Evolutionary conservation across 2,797 vertebrate genomes (phyloP).

Genomic region (Bradypodion pumilum): DNA sequence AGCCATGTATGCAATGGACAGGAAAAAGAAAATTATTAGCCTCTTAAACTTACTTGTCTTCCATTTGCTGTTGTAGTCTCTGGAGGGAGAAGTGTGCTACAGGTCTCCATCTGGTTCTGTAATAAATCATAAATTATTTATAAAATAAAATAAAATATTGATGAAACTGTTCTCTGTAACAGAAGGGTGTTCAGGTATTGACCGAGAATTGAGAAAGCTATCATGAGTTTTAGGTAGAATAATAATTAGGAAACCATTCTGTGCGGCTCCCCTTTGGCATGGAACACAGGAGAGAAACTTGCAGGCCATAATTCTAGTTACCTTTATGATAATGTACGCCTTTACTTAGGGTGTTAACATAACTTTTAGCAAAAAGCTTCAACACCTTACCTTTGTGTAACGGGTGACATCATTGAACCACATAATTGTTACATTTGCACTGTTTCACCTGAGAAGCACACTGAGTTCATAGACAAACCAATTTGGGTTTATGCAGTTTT

Average conservation of each 20-base stretch:
- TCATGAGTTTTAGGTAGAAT: constrained; percentile 69
- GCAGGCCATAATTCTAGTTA: background rate
- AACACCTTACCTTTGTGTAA: constrained; percentile 11
- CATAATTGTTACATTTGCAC: background rate
- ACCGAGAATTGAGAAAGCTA: constrained; percentile 73
- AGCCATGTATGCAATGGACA: constrained; percentile 4
- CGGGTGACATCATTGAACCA: background rate
- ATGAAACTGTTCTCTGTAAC: constrained; percentile 74
- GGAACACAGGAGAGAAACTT: constrained; percentile 26
- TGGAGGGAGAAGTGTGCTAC: constrained; percentile 58
- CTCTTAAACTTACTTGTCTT: constrained; percentile 53
- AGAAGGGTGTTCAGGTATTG: constrained; percentile 74
- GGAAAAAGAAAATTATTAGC: background rate
- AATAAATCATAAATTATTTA: constrained; percentile 77
- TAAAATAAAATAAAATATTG: constrained; percentile 78
- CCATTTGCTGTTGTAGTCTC: constrained; percentile 58
- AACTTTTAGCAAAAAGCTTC: background rate
- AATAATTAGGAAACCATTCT: constrained; percentile 61
- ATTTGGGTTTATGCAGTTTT: background rate
- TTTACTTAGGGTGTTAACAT: background rate
- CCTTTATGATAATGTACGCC: constrained; percentile 38
- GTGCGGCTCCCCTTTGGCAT: constrained; percentile 28
- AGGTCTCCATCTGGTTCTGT: constrained; percentile 70
- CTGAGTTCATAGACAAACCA: background rate
- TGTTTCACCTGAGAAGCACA: background rate